These are phyloP conservation scores for Gymnocheta viridis DNA, from an alignment of 2,888 invertebrate species.

Conservation along the genomic window DNA sequence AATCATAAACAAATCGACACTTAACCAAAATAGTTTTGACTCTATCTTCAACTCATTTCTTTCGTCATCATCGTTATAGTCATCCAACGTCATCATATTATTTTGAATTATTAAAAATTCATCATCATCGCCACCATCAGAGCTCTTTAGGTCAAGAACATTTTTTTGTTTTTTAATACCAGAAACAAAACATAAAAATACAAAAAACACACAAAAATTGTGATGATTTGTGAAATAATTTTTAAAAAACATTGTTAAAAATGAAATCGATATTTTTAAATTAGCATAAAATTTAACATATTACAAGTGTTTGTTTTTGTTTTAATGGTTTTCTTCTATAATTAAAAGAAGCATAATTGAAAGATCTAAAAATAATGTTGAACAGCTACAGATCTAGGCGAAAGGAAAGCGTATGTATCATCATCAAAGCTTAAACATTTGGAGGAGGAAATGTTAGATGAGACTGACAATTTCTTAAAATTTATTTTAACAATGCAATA, in stretches of 20 bases:
- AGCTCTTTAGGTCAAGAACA: constrained; percentile 57
- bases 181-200: constrained; percentile 9
- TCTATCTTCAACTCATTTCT: constrained; percentile 29
- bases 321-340: neutral
- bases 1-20: constrained; percentile 41
- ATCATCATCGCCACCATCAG: constrained; percentile 35
- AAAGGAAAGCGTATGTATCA: too few relatives aligned
- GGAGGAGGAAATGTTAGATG: too few relatives aligned
- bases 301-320: constrained; percentile 27
- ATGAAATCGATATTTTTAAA: constrained; percentile 60
- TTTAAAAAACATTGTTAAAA: constrained; percentile 27
- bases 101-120: constrained; percentile 55
- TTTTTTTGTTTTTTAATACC: neutral
- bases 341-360: too few relatives aligned
- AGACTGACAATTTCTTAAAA: too few relatives aligned
- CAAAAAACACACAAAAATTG: constrained; percentile 21
- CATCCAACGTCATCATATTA: constrained; percentile 60
- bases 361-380: too few relatives aligned
- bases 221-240: constrained; percentile 51
- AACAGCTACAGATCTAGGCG: too few relatives aligned
- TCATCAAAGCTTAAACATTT: too few relatives aligned
- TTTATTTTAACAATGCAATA: too few relatives aligned
- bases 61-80: constrained; percentile 39
- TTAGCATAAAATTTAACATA: constrained; percentile 23
- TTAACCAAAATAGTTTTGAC: constrained; percentile 38